Percentiles rank a stretch among this genome's conserved stretches.
These are phyloP conservation scores for Riparia riparia DNA, from an alignment of 2,113 vertebrate genomes.

Conservation along the genomic window DNA sequence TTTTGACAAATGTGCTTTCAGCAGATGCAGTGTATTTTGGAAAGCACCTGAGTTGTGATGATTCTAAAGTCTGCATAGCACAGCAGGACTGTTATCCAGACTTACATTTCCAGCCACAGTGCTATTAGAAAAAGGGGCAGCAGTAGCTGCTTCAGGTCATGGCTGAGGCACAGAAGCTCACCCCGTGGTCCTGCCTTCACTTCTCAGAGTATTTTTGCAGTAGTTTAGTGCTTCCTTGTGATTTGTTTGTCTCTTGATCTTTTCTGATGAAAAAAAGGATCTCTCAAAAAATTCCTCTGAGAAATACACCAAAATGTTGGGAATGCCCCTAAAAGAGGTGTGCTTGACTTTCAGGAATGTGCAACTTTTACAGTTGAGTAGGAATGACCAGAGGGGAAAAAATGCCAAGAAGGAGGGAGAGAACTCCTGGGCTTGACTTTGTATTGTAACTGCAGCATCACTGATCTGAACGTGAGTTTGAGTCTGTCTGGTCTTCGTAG, in stretches of 20 bases:
- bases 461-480: not conserved
- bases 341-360: not conserved
- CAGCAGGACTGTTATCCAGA: not conserved
- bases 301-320: fast-evolving
- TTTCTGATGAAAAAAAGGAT: not conserved
- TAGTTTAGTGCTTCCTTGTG: not conserved
- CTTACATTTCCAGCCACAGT: fast-evolving
- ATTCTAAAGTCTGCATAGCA: not conserved
- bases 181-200: not conserved
- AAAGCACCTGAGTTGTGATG: not conserved
- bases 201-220: not conserved
- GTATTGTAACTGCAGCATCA: not conserved
- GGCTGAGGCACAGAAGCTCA: not conserved
- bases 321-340: not conserved
- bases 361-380: not conserved
- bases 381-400: not conserved
- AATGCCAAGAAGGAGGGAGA: not conserved
- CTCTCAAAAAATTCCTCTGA: not conserved
- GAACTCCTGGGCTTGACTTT: not conserved
- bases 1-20: not conserved
- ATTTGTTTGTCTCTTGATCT: not conserved
- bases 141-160: not conserved
- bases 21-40: not conserved
- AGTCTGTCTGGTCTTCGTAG: not conserved
- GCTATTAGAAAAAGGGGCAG: not conserved